Evolutionary conservation across 2,113 vertebrate genomes (phyloP).

Genomic region (Numenius arquata): DNA sequence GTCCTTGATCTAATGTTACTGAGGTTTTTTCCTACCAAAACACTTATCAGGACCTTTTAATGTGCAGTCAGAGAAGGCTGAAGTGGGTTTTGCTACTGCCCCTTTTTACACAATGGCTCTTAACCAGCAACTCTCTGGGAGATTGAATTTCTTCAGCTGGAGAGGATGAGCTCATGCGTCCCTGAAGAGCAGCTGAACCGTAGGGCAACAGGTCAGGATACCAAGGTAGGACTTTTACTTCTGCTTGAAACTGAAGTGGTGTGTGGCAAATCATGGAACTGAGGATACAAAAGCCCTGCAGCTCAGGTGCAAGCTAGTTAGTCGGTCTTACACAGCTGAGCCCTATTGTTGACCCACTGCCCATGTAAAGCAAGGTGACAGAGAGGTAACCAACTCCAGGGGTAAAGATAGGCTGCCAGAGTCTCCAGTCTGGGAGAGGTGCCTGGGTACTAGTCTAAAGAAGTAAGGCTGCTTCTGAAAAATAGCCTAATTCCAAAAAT

Average conservation of each 20-base stretch:
- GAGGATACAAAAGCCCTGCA: background rate
- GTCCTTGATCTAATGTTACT: background rate
- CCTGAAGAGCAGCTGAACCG: background rate
- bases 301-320: background rate
- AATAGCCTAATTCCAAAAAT: background rate
- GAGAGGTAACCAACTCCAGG: background rate
- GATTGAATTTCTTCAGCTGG: background rate
- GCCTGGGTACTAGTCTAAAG: background rate
- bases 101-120: background rate
- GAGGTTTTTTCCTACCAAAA: background rate
- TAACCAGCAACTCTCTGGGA: background rate
- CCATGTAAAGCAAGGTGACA: rapidly evolving
- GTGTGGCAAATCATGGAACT: background rate
- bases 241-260: background rate
- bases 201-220: background rate
- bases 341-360: background rate
- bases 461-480: background rate
- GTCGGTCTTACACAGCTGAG: background rate
- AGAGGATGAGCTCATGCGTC: background rate
- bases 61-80: background rate
- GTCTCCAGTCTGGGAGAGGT: background rate
- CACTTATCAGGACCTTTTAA: background rate
- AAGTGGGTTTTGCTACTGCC: background rate
- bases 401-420: rapidly evolving
- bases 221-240: background rate